phyloP scores from a whole-genome alignment of 1,140 invertebrate species.

The Drosophila insularis region DNA sequence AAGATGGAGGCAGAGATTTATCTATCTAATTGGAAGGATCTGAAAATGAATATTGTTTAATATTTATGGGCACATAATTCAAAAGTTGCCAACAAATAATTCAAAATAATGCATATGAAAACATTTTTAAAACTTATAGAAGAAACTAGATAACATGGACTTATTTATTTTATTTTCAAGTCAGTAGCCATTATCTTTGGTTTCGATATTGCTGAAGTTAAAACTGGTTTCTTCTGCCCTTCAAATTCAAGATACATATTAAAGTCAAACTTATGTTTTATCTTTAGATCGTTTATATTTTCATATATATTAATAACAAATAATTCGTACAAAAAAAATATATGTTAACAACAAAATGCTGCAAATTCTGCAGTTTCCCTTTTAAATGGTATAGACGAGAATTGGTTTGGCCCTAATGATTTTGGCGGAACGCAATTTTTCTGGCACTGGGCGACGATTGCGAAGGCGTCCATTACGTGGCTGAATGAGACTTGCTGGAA shows the following conservation, averaged over 20 bases:
- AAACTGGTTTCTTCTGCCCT: background rate
- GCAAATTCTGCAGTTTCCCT: background rate
- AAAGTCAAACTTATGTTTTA: background rate
- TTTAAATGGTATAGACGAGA: constrained; percentile 64
- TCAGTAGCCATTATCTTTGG: no score
- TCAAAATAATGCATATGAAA: no score
- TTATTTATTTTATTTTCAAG: no score
- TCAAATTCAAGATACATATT: background rate
- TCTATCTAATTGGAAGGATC: no score
- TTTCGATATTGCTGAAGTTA: no score
- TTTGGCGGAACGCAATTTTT: constrained; percentile 62
- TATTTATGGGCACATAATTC: no score
- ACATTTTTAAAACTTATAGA: no score
- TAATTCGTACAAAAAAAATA: background rate
- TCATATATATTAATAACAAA: background rate
- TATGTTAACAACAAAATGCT: constrained; percentile 1
- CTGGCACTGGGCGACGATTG: constrained; percentile 43
- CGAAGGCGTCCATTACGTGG: constrained; percentile 64
- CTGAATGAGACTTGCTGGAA: constrained; percentile 67
- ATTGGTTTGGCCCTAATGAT: constrained; percentile 68
- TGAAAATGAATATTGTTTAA: no score
- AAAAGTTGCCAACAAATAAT: no score
- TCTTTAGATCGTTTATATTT: background rate
- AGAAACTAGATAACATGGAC: no score
- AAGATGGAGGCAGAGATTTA: no score